A percentile compares a stretch with the other conserved stretches of the same genome.
These are phyloP conservation scores for Cyanocitta stelleri DNA, from an alignment of 2,113 vertebrate genomes.

Conservation along the genomic window DNA sequence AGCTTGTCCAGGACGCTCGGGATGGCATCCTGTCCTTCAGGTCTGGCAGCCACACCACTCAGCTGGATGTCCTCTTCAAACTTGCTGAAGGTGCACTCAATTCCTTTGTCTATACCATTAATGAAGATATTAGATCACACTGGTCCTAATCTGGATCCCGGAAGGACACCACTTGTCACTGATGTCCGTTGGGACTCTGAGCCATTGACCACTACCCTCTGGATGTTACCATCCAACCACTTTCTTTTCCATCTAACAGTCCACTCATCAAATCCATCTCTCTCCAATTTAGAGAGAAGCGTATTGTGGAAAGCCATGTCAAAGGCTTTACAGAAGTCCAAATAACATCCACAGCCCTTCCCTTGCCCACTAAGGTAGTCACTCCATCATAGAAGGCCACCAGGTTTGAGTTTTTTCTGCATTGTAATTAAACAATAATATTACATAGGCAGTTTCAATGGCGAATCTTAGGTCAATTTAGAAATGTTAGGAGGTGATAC, in stretches of 20 bases:
- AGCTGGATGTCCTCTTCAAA: background rate
- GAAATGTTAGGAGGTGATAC: background rate
- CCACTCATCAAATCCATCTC: background rate
- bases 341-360: background rate
- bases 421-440: background rate
- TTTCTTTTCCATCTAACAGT: background rate
- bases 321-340: background rate
- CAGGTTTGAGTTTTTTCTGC: background rate
- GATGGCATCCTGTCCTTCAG: background rate
- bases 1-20: background rate
- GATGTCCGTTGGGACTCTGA: background rate
- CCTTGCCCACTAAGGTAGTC: background rate
- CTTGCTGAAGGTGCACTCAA: background rate
- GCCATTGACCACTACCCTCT: background rate
- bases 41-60: background rate
- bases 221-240: background rate
- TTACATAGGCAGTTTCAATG: background rate
- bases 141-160: background rate
- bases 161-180: background rate
- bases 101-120: background rate
- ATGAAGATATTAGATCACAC: background rate
- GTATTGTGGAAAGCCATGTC: rapidly evolving
- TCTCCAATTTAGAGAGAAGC: background rate
- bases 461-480: background rate
- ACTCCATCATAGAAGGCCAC: background rate